Evolutionary conservation across 2,888 invertebrate genomes (phyloP), one percentile per base, ranked within the genome.

Genomic region (Bombylius major): DNA sequence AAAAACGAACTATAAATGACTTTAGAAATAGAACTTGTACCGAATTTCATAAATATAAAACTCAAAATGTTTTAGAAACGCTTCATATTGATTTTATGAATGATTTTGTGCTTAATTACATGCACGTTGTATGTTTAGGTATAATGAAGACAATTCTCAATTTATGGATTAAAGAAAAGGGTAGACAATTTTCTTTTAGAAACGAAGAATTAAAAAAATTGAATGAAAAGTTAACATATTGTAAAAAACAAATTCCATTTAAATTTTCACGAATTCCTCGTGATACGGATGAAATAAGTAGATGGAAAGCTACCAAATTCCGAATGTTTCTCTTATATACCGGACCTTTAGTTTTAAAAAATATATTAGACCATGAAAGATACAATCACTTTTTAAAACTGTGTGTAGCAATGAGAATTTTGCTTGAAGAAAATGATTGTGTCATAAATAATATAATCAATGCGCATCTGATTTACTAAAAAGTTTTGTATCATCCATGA

Each of bases 321-420:
- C 45, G 53, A 13, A 39, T 39, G 34, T 53, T 53, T 53, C 53
- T n/a, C n/a, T n/a, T n/a, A n/a, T n/a, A n/a, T n/a, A n/a, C n/a
- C n/a, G n/a, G n/a, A n/a, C n/a, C 46, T 33, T 44, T 34, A n/a
- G 34, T 45, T 44, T 45, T 53, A 33, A n/a, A 45, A 23, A n/a
- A 5, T 33, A 45, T 53, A 14, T 46, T 53, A 12, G 34, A 53
- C 46, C 12, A 14, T 36, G 55, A 47, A n/a, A 53, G 48, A 34
- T 63, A 62, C 60, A 47, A 55, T 4, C 59, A 63, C 58, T 62
- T 62, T 53, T 45, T 62, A 50, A 48, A 52, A n/a, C 47, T 64
- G 14, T 56, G 58, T 52, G 33, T 51, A 48, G 59, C 47, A 32
- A 60, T 61, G 31, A 36, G 56, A 33, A 56, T 60, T 50, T 33